These are phyloP conservation scores for Platyscapa corneri DNA, from an alignment of 1,140 invertebrate species.

Conservation along the genomic window DNA sequence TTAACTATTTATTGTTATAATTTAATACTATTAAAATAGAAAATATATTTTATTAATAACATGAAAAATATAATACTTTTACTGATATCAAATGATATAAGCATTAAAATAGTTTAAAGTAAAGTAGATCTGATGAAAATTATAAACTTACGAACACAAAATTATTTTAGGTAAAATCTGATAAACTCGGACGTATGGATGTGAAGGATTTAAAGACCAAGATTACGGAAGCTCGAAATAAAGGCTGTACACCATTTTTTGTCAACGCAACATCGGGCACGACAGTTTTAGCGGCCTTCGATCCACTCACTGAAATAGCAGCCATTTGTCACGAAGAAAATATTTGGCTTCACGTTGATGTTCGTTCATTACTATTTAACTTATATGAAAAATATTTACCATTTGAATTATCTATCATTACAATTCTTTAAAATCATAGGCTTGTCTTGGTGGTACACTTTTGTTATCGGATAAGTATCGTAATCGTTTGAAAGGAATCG, in stretches of 20 bases:
- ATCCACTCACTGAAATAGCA: slow-evolving; percentile 84
- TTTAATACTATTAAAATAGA: too few species aligned
- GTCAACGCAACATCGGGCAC: slow-evolving; percentile 85
- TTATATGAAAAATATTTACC: not conserved
- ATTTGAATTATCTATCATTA: not conserved
- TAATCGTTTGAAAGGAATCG: slow-evolving; percentile 79
- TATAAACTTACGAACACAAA: not conserved
- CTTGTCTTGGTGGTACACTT: slow-evolving; percentile 88
- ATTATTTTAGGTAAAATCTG: slow-evolving; percentile 77
- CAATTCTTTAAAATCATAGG: slow-evolving; percentile 69
- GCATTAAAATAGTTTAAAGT: too few species aligned
- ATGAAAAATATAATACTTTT: too few species aligned
- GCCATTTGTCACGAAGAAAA: slow-evolving; percentile 78
- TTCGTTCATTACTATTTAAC: slow-evolving; percentile 68
- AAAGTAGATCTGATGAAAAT: too few species aligned
- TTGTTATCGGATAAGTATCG: slow-evolving; percentile 82
- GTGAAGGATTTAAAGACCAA: slow-evolving; percentile 75
- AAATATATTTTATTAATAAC: too few species aligned
- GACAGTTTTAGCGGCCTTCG: slow-evolving; percentile 88
- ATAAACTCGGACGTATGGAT: slow-evolving; percentile 80
- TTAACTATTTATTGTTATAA: too few species aligned
- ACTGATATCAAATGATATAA: too few species aligned
- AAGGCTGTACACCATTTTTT: slow-evolving; percentile 78
- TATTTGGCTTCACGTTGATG: slow-evolving; percentile 92
- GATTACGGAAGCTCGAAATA: slow-evolving; percentile 71